Conservation (phyloP, 2,113 vertebrate genomes). For the Petaurus breviceps region DNA sequence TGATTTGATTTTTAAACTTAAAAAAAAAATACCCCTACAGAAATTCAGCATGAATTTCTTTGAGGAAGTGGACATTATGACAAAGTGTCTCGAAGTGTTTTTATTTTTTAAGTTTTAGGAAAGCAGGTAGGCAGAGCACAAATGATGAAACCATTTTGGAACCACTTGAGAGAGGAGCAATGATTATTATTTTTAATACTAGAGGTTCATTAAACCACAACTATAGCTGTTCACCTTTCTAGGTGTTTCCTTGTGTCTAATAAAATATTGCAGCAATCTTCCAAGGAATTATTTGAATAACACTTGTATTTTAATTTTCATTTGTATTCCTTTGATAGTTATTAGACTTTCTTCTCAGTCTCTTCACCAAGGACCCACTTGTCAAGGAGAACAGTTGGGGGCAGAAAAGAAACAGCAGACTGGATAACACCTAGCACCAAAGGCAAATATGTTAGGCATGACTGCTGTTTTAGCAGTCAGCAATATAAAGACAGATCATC, state of each 20-base stretch:
- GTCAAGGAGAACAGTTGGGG: not conserved
- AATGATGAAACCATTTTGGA: not conserved
- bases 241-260: not conserved
- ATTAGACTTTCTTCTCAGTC: not conserved
- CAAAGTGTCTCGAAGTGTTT: not conserved
- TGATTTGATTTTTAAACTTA: not conserved
- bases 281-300: not conserved
- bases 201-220: not conserved
- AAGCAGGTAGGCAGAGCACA: not conserved
- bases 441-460: not conserved
- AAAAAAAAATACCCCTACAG: too few relatives aligned
- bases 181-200: not conserved
- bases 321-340: not conserved
- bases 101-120: not conserved
- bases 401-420: not conserved
- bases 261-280: not conserved
- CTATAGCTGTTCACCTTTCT: not conserved
- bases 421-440: not conserved
- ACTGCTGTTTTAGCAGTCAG: not conserved
- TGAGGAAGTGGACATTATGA: not conserved
- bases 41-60: not conserved
- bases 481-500: not conserved
- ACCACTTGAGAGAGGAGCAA: not conserved
- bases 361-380: not conserved
- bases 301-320: not conserved